Conservation (phyloP, 2,888 invertebrate species). For the Alloplasta piceator region DNA sequence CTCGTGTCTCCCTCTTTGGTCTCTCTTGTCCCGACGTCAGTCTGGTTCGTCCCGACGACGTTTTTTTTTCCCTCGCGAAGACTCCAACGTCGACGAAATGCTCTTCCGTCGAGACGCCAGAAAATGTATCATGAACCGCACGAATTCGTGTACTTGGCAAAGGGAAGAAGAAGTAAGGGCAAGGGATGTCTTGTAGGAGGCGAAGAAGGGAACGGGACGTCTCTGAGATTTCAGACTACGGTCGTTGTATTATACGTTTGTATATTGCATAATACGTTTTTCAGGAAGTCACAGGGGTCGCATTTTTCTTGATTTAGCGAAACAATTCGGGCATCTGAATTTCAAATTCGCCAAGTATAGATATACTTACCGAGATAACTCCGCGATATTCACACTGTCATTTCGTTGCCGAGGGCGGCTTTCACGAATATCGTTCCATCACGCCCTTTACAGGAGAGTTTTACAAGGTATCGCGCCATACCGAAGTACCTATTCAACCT, state of each 20-base stretch:
- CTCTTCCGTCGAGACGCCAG: conserved; percentile 39
- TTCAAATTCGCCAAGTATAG: conserved; percentile 73
- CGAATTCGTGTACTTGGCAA: conserved; percentile 32
- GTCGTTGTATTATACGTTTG: conserved; percentile 58
- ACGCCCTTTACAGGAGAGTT: conserved; percentile 31
- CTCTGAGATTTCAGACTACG: conserved; percentile 46
- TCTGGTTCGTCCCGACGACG: conserved; percentile 30
- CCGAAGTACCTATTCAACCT: conserved; percentile 20
- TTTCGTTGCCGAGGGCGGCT: conserved; percentile 20
- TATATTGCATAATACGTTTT: conserved; percentile 60
- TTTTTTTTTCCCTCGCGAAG: conserved; percentile 48
- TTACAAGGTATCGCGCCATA: conserved; percentile 25
- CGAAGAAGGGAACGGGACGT: conserved; percentile 25
- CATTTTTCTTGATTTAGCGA: conserved; percentile 81
- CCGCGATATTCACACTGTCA: conserved; percentile 42
- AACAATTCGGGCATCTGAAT: conserved; percentile 81
- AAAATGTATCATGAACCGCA: conserved; percentile 36
- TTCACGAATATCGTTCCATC: conserved; percentile 51
- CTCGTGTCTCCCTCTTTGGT: conserved; percentile 16
- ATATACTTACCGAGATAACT: conserved; percentile 30
- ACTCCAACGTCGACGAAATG: conserved; percentile 40
- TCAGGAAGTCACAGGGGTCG: conserved; percentile 76
- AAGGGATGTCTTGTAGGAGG: conserved; percentile 51
- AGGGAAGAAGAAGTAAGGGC: conserved; percentile 4
- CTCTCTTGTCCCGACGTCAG: conserved; percentile 53